phyloP scores from a whole-genome alignment of 2,888 invertebrate species.

The Spicauda simplicius region DNA sequence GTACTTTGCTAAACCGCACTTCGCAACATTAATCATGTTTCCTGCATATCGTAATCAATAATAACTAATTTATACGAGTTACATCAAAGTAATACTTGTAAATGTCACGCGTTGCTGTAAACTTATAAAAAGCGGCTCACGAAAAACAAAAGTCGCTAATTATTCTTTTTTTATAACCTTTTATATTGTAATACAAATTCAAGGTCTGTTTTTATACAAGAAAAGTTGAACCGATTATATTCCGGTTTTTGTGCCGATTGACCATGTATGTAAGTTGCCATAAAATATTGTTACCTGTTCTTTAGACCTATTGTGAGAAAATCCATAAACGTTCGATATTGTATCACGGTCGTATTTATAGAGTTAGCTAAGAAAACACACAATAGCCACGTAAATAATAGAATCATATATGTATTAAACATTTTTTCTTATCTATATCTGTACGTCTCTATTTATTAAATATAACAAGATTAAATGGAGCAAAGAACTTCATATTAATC shows the following conservation, averaged over 20 bases:
- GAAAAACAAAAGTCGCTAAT: background rate
- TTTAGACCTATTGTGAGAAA: conserved; percentile 15
- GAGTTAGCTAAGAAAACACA: background rate
- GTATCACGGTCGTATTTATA: conserved; percentile 7
- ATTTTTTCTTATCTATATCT: no score
- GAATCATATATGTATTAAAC: no score
- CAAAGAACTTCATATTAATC: conserved; percentile 7
- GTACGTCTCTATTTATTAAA: background rate
- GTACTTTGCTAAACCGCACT: conserved; percentile 16
- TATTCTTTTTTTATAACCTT: conserved; percentile 7
- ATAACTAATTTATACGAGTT: conserved; percentile 31
- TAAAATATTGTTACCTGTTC: conserved; percentile 7
- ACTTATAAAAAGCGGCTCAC: background rate
- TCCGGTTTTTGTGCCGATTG: conserved; percentile 11
- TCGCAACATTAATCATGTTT: conserved; percentile 37
- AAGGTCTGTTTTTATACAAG: conserved; percentile 23
- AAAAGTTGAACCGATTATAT: conserved; percentile 23
- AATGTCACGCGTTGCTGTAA: conserved; percentile 26
- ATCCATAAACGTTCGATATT: conserved; percentile 8
- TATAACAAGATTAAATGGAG: conserved; percentile 10
- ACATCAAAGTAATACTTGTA: conserved; percentile 21
- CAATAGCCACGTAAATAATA: no score
- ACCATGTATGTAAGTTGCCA: conserved; percentile 17
- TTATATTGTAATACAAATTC: conserved; percentile 21
- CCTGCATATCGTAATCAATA: conserved; percentile 36